Evolutionary conservation across 1,140 invertebrate species (phyloP).

Genomic region (Drosophila rufa): DNA sequence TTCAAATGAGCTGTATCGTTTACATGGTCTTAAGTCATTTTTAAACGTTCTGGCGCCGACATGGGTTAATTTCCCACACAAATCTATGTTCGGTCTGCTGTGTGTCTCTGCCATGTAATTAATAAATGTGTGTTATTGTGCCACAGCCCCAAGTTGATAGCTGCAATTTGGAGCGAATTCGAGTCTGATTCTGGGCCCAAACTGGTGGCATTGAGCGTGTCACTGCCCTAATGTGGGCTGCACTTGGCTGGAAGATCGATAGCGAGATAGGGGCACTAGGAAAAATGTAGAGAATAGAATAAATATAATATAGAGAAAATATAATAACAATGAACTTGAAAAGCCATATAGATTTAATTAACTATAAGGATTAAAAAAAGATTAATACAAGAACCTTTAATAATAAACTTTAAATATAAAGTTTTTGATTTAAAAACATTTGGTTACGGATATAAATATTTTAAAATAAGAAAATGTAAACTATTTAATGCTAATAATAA

Average conservation of each 20-base stretch:
- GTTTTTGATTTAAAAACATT: no score
- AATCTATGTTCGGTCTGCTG: slow-evolving; percentile 34
- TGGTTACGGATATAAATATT: no score
- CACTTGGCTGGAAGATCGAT: slow-evolving; percentile 62
- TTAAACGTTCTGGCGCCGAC: slow-evolving; percentile 31
- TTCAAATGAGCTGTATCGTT: slow-evolving; percentile 19
- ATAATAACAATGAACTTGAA: no score
- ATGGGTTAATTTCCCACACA: slow-evolving; percentile 53
- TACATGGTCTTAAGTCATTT: slow-evolving; percentile 12
- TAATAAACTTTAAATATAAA: no score
- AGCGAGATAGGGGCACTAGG: slow-evolving; percentile 29
- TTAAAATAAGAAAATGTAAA: no score
- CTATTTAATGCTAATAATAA: no score
- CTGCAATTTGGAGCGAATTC: slow-evolving; percentile 42
- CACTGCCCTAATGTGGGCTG: slow-evolving; percentile 66
- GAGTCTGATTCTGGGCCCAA: slow-evolving; percentile 27
- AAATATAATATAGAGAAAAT: neutral
- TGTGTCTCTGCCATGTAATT: slow-evolving; percentile 71
- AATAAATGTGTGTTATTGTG: slow-evolving; percentile 80
- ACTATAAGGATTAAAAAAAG: no score
- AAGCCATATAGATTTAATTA: accelerated
- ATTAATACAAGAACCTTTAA: no score
- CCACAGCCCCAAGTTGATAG: slow-evolving; percentile 31
- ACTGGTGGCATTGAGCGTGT: slow-evolving; percentile 64
- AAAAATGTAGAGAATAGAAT: neutral